Evolutionary conservation across 2,797 vertebrate genomes (phyloP).

Genomic region (Sebastes steindachneri): DNA sequence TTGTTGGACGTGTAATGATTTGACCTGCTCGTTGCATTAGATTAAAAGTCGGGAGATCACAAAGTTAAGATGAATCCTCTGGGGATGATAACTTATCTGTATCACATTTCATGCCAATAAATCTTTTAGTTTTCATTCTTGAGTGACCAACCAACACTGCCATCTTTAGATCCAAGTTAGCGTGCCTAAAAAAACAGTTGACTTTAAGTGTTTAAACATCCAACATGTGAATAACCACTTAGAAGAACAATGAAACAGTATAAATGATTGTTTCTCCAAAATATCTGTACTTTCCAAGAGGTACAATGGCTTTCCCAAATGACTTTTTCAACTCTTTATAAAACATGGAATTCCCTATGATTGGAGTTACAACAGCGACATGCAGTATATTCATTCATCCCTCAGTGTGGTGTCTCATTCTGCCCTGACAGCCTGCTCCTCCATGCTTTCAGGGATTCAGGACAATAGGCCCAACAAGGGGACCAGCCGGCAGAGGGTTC

Average conservation of each 20-base stretch:
- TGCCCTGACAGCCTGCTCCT: conserved; percentile 45
- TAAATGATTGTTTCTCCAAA: neutral
- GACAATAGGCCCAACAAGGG: conserved; percentile 60
- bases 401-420: conserved; percentile 8
- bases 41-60: neutral
- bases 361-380: neutral
- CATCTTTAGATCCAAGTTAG: neutral
- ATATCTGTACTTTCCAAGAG: neutral
- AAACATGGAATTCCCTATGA: neutral
- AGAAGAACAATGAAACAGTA: neutral
- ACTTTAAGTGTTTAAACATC: neutral
- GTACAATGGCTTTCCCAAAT: neutral
- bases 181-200: neutral
- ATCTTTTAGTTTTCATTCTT: neutral
- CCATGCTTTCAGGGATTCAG: conserved; percentile 85
- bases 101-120: neutral
- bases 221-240: neutral
- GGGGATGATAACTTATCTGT: neutral
- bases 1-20: too few relatives aligned
- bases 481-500: conserved; percentile 53
- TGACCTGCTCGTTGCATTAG: neutral
- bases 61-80: neutral
- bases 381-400: neutral
- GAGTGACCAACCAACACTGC: neutral
- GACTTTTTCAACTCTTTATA: neutral